These are phyloP conservation scores for Nestor notabilis DNA, from an alignment of 2,113 vertebrate species.

Conservation along the genomic window DNA sequence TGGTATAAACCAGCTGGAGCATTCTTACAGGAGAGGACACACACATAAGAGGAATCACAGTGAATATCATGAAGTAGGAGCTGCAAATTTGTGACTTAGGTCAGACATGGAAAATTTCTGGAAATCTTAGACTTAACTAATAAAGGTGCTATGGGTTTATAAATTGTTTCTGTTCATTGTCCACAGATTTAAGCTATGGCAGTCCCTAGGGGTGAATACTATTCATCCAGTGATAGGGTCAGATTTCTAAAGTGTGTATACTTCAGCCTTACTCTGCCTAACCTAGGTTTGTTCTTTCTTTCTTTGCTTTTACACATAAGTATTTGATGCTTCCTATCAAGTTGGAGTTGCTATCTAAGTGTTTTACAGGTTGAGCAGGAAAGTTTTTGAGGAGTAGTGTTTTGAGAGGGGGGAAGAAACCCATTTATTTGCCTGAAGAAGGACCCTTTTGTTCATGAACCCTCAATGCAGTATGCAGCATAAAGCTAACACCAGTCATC, in stretches of 20 bases:
- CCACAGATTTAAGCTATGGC: neutral
- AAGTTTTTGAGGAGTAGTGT: neutral
- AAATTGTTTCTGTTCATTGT: neutral
- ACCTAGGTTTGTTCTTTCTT: neutral
- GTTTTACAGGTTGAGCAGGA: neutral
- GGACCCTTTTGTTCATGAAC: neutral
- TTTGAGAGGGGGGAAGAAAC: neutral
- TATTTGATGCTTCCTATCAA: neutral
- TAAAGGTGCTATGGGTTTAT: neutral
- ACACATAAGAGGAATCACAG: neutral
- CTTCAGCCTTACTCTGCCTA: neutral
- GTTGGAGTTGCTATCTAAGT: neutral
- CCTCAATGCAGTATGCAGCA: neutral
- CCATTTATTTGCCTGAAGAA: neutral
- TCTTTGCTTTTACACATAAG: neutral
- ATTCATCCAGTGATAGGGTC: neutral
- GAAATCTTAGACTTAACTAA: neutral
- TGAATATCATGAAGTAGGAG: neutral
- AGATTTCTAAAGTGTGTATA: neutral
- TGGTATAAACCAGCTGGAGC: neutral
- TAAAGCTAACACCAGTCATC: neutral
- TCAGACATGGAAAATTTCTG: neutral
- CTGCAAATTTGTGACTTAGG: neutral
- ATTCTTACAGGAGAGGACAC: neutral
- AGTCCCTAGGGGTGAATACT: neutral